These are phyloP conservation scores for Achroia grisella DNA, from an alignment of 1,140 invertebrate species.

Conservation along the genomic window DNA sequence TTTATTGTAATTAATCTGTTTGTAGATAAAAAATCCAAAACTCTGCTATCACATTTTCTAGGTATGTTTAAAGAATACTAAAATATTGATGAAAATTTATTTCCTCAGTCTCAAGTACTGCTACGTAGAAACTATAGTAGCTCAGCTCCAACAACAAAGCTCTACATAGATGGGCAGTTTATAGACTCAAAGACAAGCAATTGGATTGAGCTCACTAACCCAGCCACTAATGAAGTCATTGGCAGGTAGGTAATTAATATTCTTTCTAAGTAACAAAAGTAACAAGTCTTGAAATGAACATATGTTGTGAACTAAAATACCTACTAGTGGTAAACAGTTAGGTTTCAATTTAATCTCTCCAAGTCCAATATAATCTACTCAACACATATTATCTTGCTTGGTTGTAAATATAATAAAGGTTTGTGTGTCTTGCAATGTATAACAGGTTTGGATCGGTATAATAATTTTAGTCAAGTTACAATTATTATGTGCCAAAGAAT, in stretches of 20 bases:
- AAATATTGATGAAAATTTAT: constrained; percentile 1
- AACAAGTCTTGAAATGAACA: neutral
- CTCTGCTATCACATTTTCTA: too few relatives aligned
- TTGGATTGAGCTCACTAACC: constrained; percentile 96
- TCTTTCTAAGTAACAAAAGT: neutral
- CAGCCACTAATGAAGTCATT: constrained; percentile 91
- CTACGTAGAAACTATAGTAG: constrained; percentile 59
- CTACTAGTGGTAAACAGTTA: neutral
- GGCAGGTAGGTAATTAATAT: constrained; percentile 54
- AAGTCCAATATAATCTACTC: too few relatives aligned
- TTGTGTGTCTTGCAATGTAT: too few relatives aligned
- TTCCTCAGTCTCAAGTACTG: constrained; percentile 50
- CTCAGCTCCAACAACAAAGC: constrained; percentile 84
- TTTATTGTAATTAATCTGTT: too few relatives aligned
- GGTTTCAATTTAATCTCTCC: too few relatives aligned
- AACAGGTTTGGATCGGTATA: too few relatives aligned
- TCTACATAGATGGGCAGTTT: constrained; percentile 97
- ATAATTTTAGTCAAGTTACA: too few relatives aligned
- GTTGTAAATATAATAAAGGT: too few relatives aligned
- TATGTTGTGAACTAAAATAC: too few relatives aligned
- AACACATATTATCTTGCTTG: too few relatives aligned
- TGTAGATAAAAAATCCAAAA: too few relatives aligned
- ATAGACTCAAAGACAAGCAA: constrained; percentile 93
- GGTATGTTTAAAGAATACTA: neutral
- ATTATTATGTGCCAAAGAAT: too few relatives aligned